These are phyloP conservation scores for Phrynocephalus guinanensis DNA, from an alignment of 2,797 vertebrate species.

Conservation along the genomic window DNA sequence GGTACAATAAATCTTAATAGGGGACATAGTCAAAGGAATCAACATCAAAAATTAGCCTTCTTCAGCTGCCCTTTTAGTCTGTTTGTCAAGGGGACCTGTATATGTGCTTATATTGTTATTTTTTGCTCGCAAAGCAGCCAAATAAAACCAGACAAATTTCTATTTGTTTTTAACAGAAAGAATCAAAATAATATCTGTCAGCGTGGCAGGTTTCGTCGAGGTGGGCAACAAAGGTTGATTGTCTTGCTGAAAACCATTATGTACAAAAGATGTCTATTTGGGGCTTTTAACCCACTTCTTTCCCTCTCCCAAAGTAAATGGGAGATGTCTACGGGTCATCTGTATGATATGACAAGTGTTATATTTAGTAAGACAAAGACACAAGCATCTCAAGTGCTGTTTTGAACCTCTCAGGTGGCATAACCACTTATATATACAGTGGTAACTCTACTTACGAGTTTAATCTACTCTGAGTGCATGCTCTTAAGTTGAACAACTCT, in stretches of 20 bases:
- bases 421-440: constrained; percentile 63
- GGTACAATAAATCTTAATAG: too few species aligned
- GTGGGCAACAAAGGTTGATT: constrained; percentile 83
- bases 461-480: too few species aligned
- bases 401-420: constrained; percentile 86
- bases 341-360: constrained; percentile 87
- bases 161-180: constrained; percentile 48
- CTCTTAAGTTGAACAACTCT: too few species aligned
- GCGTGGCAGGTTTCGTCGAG: constrained; percentile 59
- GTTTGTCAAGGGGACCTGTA: background rate
- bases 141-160: constrained; percentile 16
- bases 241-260: constrained; percentile 87
- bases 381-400: constrained; percentile 85
- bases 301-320: constrained; percentile 79
- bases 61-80: constrained; percentile 63
- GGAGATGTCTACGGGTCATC: constrained; percentile 85
- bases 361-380: constrained; percentile 83
- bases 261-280: constrained; percentile 80
- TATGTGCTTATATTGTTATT: background rate
- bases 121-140: background rate
- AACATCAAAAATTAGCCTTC: too few species aligned
- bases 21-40: too few species aligned
- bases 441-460: too few species aligned
- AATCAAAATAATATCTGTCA: constrained; percentile 48
- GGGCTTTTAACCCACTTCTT: constrained; percentile 83